Percentiles rank a stretch among this genome's conserved stretches.
phyloP scores from a whole-genome alignment of 2,797 vertebrate species.

The Typhlichthys subterraneus region DNA sequence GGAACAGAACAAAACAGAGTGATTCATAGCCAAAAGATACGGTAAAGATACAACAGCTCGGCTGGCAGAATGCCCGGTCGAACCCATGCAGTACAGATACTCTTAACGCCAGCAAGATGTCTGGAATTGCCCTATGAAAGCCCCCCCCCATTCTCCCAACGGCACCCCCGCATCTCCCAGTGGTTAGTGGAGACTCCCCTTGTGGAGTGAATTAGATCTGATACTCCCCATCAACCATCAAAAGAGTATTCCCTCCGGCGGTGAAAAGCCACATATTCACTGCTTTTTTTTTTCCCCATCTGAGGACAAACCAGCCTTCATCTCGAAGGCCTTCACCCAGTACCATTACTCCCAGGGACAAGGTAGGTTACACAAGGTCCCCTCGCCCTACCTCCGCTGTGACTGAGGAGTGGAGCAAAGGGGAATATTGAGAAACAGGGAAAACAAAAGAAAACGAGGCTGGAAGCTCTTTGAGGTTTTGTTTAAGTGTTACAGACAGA shows the following conservation, averaged over 20 bases:
- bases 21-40: constrained; percentile 25
- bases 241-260: constrained; percentile 41
- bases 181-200: constrained; percentile 15
- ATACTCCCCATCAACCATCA: constrained; percentile 68
- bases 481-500: constrained; percentile 21
- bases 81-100: constrained; percentile 51
- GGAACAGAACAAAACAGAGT: constrained; percentile 27
- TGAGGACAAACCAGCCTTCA: too few species aligned
- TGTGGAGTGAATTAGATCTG: constrained; percentile 56
- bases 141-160: constrained; percentile 28
- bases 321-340: not conserved
- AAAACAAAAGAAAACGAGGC: constrained; percentile 12
- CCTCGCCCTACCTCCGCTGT: constrained; percentile 9
- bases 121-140: constrained; percentile 49
- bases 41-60: constrained; percentile 40
- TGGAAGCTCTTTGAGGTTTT: not conserved
- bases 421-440: not conserved
- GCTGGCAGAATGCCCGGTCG: constrained; percentile 39
- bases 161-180: constrained; percentile 26
- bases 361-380: too few species aligned
- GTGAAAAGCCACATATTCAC: not conserved
- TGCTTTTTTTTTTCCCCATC: not conserved
- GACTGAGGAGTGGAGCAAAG: not conserved
- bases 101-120: constrained; percentile 66
- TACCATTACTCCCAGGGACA: not conserved